Conservation (phyloP, 2,888 invertebrate genomes). For the Drosophila subquinaria region DNA sequence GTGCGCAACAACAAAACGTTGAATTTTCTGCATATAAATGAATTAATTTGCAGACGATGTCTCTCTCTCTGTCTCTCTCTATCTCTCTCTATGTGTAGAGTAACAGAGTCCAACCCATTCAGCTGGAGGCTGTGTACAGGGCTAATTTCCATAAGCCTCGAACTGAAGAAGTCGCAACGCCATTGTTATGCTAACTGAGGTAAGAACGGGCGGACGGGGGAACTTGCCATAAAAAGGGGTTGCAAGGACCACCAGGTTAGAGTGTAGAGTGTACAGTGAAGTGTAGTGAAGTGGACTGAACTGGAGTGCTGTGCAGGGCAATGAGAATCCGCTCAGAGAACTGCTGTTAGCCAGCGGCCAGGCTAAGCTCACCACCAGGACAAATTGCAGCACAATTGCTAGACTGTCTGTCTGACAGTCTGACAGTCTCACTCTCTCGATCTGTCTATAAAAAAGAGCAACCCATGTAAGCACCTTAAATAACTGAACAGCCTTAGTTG, state of each 20-base stretch:
- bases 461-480: slow-evolving; percentile 80
- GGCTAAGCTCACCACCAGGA: slow-evolving; percentile 78
- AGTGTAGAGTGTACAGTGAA: slow-evolving; percentile 10
- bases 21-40: slow-evolving; percentile 83
- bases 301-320: slow-evolving; percentile 6
- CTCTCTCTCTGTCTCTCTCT: not conserved
- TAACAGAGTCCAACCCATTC: slow-evolving; percentile 25
- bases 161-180: slow-evolving; percentile 71
- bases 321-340: slow-evolving; percentile 50
- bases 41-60: slow-evolving; percentile 74
- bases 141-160: slow-evolving; percentile 79
- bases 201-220: slow-evolving; percentile 3
- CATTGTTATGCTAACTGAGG: slow-evolving; percentile 80
- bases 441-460: slow-evolving; percentile 57
- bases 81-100: not conserved
- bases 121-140: slow-evolving; percentile 68
- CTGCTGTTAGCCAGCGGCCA: slow-evolving; percentile 56
- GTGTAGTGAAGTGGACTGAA: slow-evolving; percentile 20
- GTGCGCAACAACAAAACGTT: slow-evolving; percentile 56
- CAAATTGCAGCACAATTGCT: slow-evolving; percentile 77
- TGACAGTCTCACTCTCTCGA: not conserved
- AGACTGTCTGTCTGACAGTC: not conserved
- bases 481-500: slow-evolving; percentile 50
- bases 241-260: slow-evolving; percentile 69
- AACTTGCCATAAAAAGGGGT: slow-evolving; percentile 61